Evolutionary conservation across 2,888 invertebrate species (phyloP), one percentile per base, ranked within the genome.

Genomic region (Lottia scabra): DNA sequence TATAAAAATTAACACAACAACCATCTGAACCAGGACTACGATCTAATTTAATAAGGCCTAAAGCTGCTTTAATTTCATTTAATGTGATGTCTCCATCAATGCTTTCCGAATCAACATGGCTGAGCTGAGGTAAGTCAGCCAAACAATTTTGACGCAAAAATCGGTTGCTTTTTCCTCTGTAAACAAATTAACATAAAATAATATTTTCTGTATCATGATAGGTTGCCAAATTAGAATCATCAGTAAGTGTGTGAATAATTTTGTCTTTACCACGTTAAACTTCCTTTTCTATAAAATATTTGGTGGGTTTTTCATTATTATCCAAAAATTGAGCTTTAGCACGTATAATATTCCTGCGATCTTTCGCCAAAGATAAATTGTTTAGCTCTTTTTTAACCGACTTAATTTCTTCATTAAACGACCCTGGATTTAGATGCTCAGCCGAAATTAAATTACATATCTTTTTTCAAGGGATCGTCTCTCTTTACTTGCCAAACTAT

Each of bases 321-420:
- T 56, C 56, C 23, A 56, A 56, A 23, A 19, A 56, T 56, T 56
- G 56, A 56, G 56, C 56, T 56, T 56, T 56, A n/a, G 56, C 56
- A n/a, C 56, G 56, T 13, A 19, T 56, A 19, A 56, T 19, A 56
- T 56, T 56, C 10, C 56, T 19, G 23, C 15, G 15, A 13, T 56
- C 56, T 13, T 13, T 56, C 0, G 56, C 56, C 23, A 56, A 56
- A 56, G 19, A 19, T 56, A 56, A 23, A 23, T 56, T 56, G 19
- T 23, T 23, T 56, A 56, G 23, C 23, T 56, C 56, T 56, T 56
- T 56, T 23, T 56, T 56, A 56, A 56, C 56, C n/a, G 56, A 19
- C 23, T 56, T 56, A 19, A 56, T 12, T 23, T 56, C 19, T 10
- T 56, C 56, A 3, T 19, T 56, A 56, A 19, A 56, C n/a, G 12